Conservation (phyloP, 2,113 vertebrate genomes). For the Ochotona curzoniae region DNA sequence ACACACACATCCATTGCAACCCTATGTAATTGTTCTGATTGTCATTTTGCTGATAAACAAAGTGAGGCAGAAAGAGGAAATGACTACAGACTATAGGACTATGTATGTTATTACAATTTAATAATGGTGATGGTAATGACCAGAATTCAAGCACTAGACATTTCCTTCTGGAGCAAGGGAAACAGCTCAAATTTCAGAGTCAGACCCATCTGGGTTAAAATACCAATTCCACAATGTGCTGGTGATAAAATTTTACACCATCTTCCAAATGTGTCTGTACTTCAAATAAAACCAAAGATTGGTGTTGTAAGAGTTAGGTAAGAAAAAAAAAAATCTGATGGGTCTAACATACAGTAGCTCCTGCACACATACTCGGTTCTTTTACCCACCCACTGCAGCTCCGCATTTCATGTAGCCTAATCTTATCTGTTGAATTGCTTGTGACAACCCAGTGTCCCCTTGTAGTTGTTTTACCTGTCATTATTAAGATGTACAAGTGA, state of each 20-base stretch:
- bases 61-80: neutral
- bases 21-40: neutral
- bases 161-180: neutral
- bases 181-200: neutral
- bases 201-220: neutral
- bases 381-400: neutral
- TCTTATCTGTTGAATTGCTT: neutral
- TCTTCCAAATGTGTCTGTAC: neutral
- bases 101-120: neutral
- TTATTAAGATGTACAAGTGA: neutral
- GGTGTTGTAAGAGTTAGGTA: neutral
- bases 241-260: neutral
- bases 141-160: neutral
- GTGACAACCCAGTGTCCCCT: neutral
- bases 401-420: neutral
- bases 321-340: neutral
- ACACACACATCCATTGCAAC: neutral
- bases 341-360: neutral
- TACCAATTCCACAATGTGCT: neutral
- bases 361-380: neutral
- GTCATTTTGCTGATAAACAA: slow-evolving; percentile 28
- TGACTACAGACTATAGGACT: neutral
- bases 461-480: neutral
- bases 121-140: neutral
- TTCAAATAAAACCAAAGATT: neutral